Base-by-base conservation (phyloP, 1,140 invertebrate species). In the Lepeophtheirus salmonis region DNA sequence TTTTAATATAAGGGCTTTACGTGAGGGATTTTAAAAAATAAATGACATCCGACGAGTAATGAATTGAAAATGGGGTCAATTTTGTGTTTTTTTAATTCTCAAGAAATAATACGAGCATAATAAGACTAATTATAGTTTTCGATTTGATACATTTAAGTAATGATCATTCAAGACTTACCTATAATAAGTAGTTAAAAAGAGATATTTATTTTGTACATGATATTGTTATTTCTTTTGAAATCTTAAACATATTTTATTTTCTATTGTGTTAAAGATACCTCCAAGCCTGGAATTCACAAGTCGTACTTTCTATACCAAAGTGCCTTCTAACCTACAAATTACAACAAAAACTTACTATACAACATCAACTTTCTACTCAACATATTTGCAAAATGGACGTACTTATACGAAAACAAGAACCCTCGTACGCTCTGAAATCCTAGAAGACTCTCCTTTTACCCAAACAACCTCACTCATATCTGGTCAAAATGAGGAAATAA, bases 321-420 rank as follows among this genome's bases (percentile, higher is more conserved):
- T 17, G 6, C 16, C 23, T 3, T 16, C 23, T 3, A 10, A 12
- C n/a, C 20, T 58, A 10, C 23, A 58, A 25, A 14, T 56, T 18
- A 26, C 57, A 2, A 61, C 59, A 14, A 61, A 54, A 30, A 61
- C 59, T 3, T 61, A 61, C 25, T 61, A 55, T 26, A 61, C 59
- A 13, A 61, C 59, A 17, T 61, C 59, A 14, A 61, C 59, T 14
- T 55, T 21, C 50, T 61, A 61, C 25, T 50, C 59, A 3, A 61
- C 59, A 1, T 50, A 21, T 2, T 24, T 61, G 60, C 41, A 61
- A 3, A 16, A 26, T n/a, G 20, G 48, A n/a, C 13, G 14, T 12
- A 61, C 59, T 14, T 13, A 60, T 16, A 61, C 59, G 2, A 61
- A 61, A 17, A 61, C 59, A n/a, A n/a, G 59, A 24, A 61, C 50